These are phyloP conservation scores for Reticulitermes speratus DNA, from an alignment of 1,140 invertebrate genomes.

Conservation along the genomic window DNA sequence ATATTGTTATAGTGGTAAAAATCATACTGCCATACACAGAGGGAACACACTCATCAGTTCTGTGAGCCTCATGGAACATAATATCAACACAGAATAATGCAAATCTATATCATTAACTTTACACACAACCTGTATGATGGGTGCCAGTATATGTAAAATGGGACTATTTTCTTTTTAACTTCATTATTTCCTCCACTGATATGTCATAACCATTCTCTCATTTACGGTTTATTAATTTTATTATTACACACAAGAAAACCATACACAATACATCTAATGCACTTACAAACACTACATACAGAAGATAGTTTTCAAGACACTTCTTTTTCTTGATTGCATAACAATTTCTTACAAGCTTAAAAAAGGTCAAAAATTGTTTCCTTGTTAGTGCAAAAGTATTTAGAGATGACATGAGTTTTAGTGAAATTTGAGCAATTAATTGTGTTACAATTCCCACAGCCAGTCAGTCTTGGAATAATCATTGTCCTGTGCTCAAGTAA, in stretches of 20 bases:
- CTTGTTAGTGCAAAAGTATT: conserved; percentile 1
- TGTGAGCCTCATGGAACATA: no score
- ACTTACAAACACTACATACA: neutral
- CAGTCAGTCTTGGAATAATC: neutral
- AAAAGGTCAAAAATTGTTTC: neutral
- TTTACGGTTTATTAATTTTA: neutral
- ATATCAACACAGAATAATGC: no score
- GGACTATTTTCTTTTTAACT: no score
- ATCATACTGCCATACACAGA: no score
- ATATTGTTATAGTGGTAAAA: no score
- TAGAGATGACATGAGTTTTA: conserved; percentile 8
- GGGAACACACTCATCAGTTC: no score
- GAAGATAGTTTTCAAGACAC: neutral
- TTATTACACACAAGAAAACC: neutral
- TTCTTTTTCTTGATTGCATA: neutral
- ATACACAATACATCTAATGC: neutral
- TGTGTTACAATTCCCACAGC: conserved; percentile 12
- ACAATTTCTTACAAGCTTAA: conserved; percentile 9
- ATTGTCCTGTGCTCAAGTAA: neutral
- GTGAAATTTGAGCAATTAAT: conserved; percentile 19
- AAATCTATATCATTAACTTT: no score
- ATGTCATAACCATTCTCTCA: neutral
- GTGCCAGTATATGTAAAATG: no score
- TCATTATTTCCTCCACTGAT: neutral
- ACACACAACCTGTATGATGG: no score